Evolutionary conservation across 2,888 invertebrate species (phyloP).

Genomic region (Tribolium freemani): DNA sequence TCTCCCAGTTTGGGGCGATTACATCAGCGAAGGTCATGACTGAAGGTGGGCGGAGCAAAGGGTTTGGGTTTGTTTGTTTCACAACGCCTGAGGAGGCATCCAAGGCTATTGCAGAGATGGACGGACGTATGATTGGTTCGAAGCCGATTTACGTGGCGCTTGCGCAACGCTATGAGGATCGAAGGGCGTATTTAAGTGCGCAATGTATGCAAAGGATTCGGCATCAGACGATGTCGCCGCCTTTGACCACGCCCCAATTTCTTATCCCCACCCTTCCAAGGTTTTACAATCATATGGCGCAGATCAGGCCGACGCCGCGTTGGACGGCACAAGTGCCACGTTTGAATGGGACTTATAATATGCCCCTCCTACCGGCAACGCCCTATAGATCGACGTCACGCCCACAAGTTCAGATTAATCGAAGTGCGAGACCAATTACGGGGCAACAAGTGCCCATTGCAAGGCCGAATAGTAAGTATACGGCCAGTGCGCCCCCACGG

Average conservation of each 20-base stretch:
- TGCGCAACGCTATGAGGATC: slow-evolving; percentile 80
- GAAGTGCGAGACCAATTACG: slow-evolving; percentile 87
- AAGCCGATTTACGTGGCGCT: slow-evolving; percentile 81
- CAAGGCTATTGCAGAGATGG: slow-evolving; percentile 81
- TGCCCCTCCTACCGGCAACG: slow-evolving; percentile 63
- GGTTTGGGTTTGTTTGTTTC: slow-evolving; percentile 80
- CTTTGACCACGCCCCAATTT: slow-evolving; percentile 79
- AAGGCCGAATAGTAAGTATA: slow-evolving; percentile 86
- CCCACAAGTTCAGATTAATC: slow-evolving; percentile 73
- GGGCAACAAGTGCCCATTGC: slow-evolving; percentile 79
- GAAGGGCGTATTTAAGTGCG: slow-evolving; percentile 77
- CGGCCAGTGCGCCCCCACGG: slow-evolving; percentile 71
- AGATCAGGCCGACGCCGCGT: slow-evolving; percentile 89
- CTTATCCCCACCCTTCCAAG: slow-evolving; percentile 91
- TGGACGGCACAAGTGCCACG: slow-evolving; percentile 76
- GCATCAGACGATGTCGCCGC: slow-evolving; percentile 81
- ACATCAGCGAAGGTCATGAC: slow-evolving; percentile 81
- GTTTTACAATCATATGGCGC: slow-evolving; percentile 90
- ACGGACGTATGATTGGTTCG: slow-evolving; percentile 76
- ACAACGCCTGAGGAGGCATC: slow-evolving; percentile 79
- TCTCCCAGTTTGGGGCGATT: slow-evolving; percentile 77
- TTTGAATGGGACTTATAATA: slow-evolving; percentile 77
- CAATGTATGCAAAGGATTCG: slow-evolving; percentile 76
- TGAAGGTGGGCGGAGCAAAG: slow-evolving; percentile 71
- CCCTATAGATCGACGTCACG: slow-evolving; percentile 61